A percentile compares a stretch with the other conserved stretches of the same genome.
These are phyloP conservation scores for Galaxias olidus DNA, from an alignment of 2,797 vertebrate species.

Conservation along the genomic window DNA sequence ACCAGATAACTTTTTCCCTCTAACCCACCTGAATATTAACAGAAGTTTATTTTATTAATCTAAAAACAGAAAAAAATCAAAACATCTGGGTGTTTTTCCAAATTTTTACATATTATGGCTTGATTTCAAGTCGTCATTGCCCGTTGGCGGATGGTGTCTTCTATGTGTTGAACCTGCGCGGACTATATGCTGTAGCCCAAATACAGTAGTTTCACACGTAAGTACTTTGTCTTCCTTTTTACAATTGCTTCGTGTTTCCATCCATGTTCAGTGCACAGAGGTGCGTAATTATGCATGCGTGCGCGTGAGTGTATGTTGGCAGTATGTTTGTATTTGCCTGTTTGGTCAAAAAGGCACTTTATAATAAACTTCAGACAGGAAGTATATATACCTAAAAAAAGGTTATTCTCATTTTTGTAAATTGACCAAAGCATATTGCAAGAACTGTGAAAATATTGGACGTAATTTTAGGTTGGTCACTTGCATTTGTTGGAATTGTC, in stretches of 20 bases:
- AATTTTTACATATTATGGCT: slow-evolving; percentile 30
- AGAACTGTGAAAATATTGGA: no score
- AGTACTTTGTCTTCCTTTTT: slow-evolving; percentile 27
- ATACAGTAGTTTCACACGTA: slow-evolving; percentile 58
- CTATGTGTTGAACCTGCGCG: no score
- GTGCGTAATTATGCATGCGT: background rate
- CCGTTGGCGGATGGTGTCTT: no score
- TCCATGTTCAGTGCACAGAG: no score
- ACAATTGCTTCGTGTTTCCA: background rate
- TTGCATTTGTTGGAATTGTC: no score
- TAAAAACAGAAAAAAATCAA: background rate
- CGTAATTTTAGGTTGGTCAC: no score
- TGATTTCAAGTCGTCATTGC: no score
- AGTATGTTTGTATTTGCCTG: slow-evolving; percentile 47
- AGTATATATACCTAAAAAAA: no score
- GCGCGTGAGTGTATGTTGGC: slow-evolving; percentile 46
- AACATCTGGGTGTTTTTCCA: slow-evolving; percentile 21
- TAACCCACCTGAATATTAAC: no score
- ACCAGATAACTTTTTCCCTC: slow-evolving; percentile 15
- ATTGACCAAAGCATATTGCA: no score
- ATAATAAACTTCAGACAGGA: background rate
- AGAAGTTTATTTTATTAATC: no score
- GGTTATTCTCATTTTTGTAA: no score
- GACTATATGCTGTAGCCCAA: slow-evolving; percentile 28
- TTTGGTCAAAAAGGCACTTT: background rate